Conservation (phyloP, 1,140 invertebrate species). For the Ooceraea biroi region DNA sequence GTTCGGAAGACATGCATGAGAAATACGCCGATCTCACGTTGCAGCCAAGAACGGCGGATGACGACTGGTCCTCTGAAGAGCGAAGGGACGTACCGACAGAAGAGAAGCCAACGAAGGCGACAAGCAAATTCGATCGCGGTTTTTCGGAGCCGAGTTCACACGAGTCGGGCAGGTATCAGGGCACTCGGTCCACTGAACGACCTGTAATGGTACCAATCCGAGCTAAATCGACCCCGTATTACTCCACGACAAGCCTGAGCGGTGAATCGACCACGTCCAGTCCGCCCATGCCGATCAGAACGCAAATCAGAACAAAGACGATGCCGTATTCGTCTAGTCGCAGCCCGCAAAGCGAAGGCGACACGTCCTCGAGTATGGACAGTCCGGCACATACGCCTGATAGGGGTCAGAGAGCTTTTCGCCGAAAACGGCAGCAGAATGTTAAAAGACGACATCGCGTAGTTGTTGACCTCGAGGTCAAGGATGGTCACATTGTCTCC, state of each 20-base stretch:
- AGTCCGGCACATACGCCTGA: slow-evolving; percentile 84
- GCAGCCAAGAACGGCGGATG: slow-evolving; percentile 73
- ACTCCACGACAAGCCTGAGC: slow-evolving; percentile 85
- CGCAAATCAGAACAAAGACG: slow-evolving; percentile 85
- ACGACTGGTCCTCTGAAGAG: slow-evolving; percentile 82
- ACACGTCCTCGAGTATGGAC: slow-evolving; percentile 85
- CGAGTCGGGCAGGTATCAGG: slow-evolving; percentile 70
- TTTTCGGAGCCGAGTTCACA: slow-evolving; percentile 76
- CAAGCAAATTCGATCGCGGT: slow-evolving; percentile 74
- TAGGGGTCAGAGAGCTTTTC: slow-evolving; percentile 81
- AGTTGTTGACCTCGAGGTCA: slow-evolving; percentile 83
- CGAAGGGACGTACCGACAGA: slow-evolving; percentile 42
- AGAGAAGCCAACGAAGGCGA: not conserved
- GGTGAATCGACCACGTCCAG: slow-evolving; percentile 85
- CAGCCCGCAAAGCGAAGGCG: slow-evolving; percentile 85
- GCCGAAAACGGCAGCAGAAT: slow-evolving; percentile 83
- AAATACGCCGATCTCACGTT: slow-evolving; percentile 80
- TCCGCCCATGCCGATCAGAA: slow-evolving; percentile 83
- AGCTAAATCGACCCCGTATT: slow-evolving; percentile 84
- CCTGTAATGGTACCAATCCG: slow-evolving; percentile 82
- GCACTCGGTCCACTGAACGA: slow-evolving; percentile 83
- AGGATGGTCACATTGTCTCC: slow-evolving; percentile 84
- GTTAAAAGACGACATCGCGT: slow-evolving; percentile 82
- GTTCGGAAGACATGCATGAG: slow-evolving; percentile 84
- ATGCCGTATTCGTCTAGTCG: slow-evolving; percentile 81